These are phyloP conservation scores for Zaprionus tsacasi DNA, from an alignment of 1,140 invertebrate genomes.

Conservation along the genomic window DNA sequence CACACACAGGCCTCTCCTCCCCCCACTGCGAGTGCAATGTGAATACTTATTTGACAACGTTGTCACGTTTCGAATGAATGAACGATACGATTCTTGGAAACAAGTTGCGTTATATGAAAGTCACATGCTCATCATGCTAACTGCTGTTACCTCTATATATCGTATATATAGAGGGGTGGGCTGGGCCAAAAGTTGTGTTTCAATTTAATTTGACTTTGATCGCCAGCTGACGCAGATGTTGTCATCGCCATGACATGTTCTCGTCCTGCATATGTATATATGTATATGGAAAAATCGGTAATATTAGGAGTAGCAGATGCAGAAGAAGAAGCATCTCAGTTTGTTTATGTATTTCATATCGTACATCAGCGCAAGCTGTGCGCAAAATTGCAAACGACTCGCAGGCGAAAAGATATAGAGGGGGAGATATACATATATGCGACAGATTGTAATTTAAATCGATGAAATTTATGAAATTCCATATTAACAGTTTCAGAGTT, in stretches of 20 bases:
- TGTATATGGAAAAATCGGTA: constrained; percentile 43
- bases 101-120: constrained; percentile 42
- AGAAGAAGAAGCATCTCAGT: constrained; percentile 56
- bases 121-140: constrained; percentile 23
- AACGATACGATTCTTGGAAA: constrained; percentile 33
- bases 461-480: constrained; percentile 43
- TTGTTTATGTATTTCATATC: constrained; percentile 64
- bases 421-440: not conserved
- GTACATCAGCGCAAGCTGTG: constrained; percentile 71
- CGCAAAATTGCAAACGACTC: constrained; percentile 33
- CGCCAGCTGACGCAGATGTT: constrained; percentile 75
- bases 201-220: constrained; percentile 83
- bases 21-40: not conserved
- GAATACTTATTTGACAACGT: constrained; percentile 24
- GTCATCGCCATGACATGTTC: constrained; percentile 61
- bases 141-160: constrained; percentile 13
- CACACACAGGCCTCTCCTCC: not conserved
- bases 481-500: constrained; percentile 65
- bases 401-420: constrained; percentile 7
- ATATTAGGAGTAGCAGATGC: constrained; percentile 46
- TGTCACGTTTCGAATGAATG: constrained; percentile 46
- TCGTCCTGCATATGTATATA: constrained; percentile 30
- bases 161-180: not conserved
- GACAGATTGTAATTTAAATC: constrained; percentile 65
- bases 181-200: constrained; percentile 66